Percentiles rank a stretch among this genome's conserved stretches.
Conservation (phyloP, 2,888 invertebrate species). For the Oscheius sp. region DNA sequence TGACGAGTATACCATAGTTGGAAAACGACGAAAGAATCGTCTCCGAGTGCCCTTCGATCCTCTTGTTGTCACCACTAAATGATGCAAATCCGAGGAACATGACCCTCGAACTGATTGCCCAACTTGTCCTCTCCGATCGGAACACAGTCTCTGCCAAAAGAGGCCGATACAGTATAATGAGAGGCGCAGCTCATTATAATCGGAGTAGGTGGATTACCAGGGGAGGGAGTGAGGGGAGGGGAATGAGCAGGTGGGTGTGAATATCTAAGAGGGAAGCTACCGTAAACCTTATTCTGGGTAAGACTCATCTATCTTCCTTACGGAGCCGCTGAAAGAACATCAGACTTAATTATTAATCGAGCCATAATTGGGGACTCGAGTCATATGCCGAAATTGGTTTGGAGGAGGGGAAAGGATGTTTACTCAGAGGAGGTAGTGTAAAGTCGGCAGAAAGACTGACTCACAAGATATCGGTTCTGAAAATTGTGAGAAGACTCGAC, state of each 20-base stretch:
- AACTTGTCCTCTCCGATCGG: not conserved
- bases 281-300: not conserved
- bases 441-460: not conserved
- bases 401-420: not conserved
- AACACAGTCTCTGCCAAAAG: conserved; percentile 1
- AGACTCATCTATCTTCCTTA: conserved; percentile 24
- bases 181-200: conserved; percentile 24
- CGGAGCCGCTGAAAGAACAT: conserved; percentile 21
- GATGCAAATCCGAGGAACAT: not conserved
- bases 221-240: conserved; percentile 1
- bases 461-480: not conserved
- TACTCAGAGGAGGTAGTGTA: not conserved
- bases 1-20: no score
- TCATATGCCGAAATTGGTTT: not conserved
- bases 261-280: conserved; percentile 10
- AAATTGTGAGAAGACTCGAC: not conserved
- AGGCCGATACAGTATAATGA: conserved; percentile 28
- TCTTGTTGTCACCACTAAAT: not conserved
- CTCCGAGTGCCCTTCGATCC: not conserved
- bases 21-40: not conserved
- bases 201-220: conserved; percentile 16
- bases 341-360: conserved; percentile 18
- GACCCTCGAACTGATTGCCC: not conserved
- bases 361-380: conserved; percentile 11
- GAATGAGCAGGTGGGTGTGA: not conserved